phyloP scores from a whole-genome alignment of 35 echinoderm and acorn worm species.

The Nesometra sesokonis region DNA sequence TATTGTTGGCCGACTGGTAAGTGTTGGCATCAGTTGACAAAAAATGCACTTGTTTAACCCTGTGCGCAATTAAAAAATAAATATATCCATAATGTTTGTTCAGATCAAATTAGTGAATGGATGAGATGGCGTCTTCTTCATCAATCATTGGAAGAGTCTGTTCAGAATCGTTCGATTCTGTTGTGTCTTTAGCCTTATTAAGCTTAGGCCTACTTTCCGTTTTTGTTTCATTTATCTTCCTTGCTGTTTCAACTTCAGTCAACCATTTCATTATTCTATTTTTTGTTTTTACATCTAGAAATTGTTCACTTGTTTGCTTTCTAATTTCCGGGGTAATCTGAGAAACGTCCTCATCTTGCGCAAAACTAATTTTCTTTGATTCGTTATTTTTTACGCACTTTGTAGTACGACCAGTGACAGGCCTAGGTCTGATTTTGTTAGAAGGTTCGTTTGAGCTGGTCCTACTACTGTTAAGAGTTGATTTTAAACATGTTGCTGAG shows the following conservation, averaged over 20 bases:
- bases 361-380: background rate
- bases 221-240: background rate
- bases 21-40: no score
- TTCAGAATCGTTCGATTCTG: background rate
- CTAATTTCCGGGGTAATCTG: background rate
- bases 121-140: background rate
- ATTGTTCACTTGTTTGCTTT: background rate
- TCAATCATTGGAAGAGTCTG: background rate
- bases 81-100: no score
- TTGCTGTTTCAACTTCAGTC: background rate
- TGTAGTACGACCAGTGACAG: background rate
- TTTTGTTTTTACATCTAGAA: background rate
- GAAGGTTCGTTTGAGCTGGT: background rate
- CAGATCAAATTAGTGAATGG: background rate
- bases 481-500: background rate
- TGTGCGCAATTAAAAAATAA: no score
- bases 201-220: background rate
- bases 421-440: no score
- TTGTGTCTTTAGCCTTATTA: background rate
- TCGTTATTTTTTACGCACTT: background rate
- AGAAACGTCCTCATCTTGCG: background rate
- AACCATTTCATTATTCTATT: background rate
- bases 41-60: no score
- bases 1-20: no score
- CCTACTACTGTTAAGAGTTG: background rate